A percentile compares a stretch with the other conserved stretches of the same genome.
These are phyloP conservation scores for Nerophis ophidion DNA, from an alignment of 2,113 vertebrate genomes.

Conservation along the genomic window DNA sequence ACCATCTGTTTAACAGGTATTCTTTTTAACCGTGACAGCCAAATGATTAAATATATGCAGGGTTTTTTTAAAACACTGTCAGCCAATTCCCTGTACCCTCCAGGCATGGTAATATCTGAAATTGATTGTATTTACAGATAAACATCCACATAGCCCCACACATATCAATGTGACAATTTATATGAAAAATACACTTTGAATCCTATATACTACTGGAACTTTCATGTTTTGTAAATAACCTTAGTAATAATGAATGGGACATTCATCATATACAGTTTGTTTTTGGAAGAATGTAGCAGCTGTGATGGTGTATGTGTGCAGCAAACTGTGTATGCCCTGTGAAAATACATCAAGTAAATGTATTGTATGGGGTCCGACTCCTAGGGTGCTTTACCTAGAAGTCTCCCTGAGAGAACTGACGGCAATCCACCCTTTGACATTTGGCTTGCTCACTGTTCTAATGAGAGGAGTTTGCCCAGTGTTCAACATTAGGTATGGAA, in stretches of 20 bases:
- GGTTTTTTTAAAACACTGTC: background rate
- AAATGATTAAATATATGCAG: constrained; percentile 27
- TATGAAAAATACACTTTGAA: background rate
- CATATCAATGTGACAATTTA: background rate
- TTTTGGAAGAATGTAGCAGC: background rate
- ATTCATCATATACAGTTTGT: background rate
- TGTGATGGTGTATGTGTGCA: background rate
- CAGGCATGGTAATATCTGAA: constrained; percentile 1
- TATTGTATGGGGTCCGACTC: background rate
- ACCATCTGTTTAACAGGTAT: constrained; percentile 35
- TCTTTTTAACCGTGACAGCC: constrained; percentile 24
- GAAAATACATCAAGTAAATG: constrained; percentile 7
- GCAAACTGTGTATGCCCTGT: constrained; percentile 2
- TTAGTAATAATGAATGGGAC: background rate
- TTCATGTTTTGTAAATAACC: background rate
- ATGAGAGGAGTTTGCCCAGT: constrained; percentile 40
- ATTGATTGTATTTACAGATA: constrained; percentile 9
- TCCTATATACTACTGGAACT: background rate
- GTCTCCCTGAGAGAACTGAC: constrained; percentile 29
- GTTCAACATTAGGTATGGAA: constrained; percentile 26
- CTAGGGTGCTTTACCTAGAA: background rate
- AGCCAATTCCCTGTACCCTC: constrained; percentile 3
- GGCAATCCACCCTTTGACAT: constrained; percentile 50
- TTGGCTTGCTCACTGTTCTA: constrained; percentile 48
- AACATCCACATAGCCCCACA: background rate